These are phyloP conservation scores for Cecropterus lyciades DNA, from an alignment of 1,140 invertebrate species.

Conservation along the genomic window DNA sequence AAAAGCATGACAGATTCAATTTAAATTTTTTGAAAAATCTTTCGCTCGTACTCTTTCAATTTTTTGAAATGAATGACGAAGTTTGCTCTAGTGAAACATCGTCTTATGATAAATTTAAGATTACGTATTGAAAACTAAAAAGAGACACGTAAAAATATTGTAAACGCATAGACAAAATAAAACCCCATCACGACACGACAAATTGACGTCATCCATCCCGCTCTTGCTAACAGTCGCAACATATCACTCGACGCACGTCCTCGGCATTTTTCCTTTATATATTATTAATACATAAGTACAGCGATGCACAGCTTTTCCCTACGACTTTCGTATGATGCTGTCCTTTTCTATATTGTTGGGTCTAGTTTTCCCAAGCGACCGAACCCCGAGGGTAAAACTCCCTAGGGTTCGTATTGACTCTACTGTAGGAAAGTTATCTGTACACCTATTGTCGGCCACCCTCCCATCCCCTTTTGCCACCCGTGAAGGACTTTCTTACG, in stretches of 20 bases:
- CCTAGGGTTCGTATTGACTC: constrained; percentile 83
- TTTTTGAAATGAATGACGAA: not conserved
- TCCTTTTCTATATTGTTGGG: constrained; percentile 83
- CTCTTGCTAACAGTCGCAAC: constrained; percentile 81
- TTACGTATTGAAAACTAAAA: constrained; percentile 20
- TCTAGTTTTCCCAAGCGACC: constrained; percentile 83
- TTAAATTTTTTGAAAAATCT: too few species aligned
- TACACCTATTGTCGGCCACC: constrained; percentile 80
- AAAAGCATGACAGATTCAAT: too few species aligned
- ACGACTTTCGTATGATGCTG: constrained; percentile 51
- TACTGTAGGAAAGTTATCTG: constrained; percentile 82
- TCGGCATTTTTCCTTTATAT: constrained; percentile 83
- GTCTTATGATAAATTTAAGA: not conserved
- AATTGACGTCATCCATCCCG: constrained; percentile 83
- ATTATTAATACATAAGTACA: constrained; percentile 83
- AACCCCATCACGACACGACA: constrained; percentile 83
- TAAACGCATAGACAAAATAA: constrained; percentile 79
- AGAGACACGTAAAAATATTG: constrained; percentile 59
- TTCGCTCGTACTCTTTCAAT: too few species aligned
- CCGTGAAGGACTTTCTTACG: constrained; percentile 76
- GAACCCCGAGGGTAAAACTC: constrained; percentile 81
- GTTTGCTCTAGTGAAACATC: not conserved
- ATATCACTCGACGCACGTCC: constrained; percentile 80
- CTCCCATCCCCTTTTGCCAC: constrained; percentile 47
- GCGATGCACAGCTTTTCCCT: constrained; percentile 60